Base-by-base conservation (phyloP, 92 coral and sea anemone species). In the Palythoa grandiflora region DNA sequence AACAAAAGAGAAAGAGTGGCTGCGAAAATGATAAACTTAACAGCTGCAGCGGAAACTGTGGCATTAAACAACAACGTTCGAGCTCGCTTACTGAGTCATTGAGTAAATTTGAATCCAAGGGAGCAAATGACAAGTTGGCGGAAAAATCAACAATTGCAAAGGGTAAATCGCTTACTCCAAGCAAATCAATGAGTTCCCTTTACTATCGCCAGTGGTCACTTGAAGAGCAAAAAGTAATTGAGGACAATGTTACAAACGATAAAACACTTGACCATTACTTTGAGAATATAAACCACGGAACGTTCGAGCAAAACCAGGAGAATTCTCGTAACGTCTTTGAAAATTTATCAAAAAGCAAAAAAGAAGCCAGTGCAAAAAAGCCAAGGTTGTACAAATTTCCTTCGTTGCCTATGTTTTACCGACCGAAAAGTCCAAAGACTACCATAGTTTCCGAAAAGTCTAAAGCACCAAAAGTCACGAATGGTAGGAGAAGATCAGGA, bases 11-110 rank as follows among this genome's bases (percentile, higher is more conserved):
- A 47, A 75, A 52, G n/a, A 68, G n/a, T 68, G 0, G 73, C 40
- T 11, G 75, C 44, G 86, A 81, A 81, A 65, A 44, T 81, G 51
- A 65, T 20, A 68, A 81, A 81, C 86, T 40, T 8, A 40, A 81
- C 57, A 28, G 40, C 47, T 10, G 54, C 19, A 47, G 48, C 61
- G 55, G 63, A 65, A 66, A 66, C 37, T 51, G 51, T 9, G 19
- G 19, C 57, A 14, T 39, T 65, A 81, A 81, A 66, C 86, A 81
- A 50, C 47, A 6, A 40, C 14, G 14, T 40, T 51, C 73, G 15
- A 81, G 20, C 21, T 53, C 61, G 20, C 51, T 28, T 65, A 17
- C 44, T 9, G 19, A 9, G 16, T 2, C 48, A 14, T 28, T 28
- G 28, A 71, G 66, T 7, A 38, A 38, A 37, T 10, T n/a, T 44